Conservation (phyloP, 1,140 invertebrate genomes). For the Megathymus violae region DNA sequence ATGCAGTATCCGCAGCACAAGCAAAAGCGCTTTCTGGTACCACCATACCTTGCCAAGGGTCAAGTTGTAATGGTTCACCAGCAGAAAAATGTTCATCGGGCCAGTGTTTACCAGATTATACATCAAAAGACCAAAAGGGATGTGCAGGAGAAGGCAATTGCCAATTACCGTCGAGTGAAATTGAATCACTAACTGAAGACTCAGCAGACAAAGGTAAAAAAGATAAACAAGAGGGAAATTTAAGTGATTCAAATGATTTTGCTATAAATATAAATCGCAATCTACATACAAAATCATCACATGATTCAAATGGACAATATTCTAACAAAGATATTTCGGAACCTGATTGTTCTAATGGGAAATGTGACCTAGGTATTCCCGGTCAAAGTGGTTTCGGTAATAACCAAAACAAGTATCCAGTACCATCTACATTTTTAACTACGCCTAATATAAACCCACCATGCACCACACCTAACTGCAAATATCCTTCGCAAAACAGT, state of each 20-base stretch:
- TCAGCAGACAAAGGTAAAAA: slow-evolving; percentile 10
- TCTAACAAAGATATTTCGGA: not conserved
- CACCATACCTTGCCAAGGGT: slow-evolving; percentile 34
- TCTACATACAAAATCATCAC: slow-evolving; percentile 18
- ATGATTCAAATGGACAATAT: slow-evolving; percentile 28
- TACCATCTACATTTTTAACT: slow-evolving; percentile 39
- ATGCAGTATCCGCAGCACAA: slow-evolving; percentile 42
- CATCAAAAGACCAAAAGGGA: slow-evolving; percentile 1
- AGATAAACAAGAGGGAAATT: slow-evolving; percentile 1
- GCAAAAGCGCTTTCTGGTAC: slow-evolving; percentile 29
- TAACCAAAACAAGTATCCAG: slow-evolving; percentile 11
- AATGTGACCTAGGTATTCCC: slow-evolving; percentile 34
- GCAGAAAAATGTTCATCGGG: slow-evolving; percentile 40
- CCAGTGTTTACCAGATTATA: slow-evolving; percentile 37
- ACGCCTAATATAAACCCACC: slow-evolving; percentile 46
- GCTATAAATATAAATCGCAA: slow-evolving; percentile 38
- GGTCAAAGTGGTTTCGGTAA: slow-evolving; percentile 1
- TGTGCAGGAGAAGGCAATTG: slow-evolving; percentile 16
- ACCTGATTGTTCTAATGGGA: slow-evolving; percentile 40
- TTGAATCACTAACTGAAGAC: not conserved
- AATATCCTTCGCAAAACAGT: slow-evolving; percentile 16
- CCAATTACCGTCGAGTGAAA: not conserved
- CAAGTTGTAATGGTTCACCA: slow-evolving; percentile 25
- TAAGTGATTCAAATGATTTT: slow-evolving; percentile 45
- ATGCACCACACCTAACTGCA: slow-evolving; percentile 51